Percentiles rank a stretch among this genome's conserved stretches.
Conservation (phyloP, 2,113 vertebrate species). For the Phrynosoma blainvillii region DNA sequence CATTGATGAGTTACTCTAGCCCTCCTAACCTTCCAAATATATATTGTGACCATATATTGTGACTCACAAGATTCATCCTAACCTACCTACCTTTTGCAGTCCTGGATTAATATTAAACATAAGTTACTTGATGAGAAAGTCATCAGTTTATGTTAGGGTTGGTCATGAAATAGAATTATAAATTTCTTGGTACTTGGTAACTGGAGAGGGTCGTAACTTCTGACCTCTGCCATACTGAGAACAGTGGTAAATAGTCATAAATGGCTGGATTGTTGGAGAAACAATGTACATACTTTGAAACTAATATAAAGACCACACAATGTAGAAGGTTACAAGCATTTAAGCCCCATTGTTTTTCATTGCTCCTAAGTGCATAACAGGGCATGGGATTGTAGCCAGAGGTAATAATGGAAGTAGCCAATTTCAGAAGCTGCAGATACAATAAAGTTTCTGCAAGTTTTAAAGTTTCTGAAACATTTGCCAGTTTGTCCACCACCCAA, state of each 20-base stretch:
- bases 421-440: slow-evolving; percentile 9
- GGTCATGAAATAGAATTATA: neutral
- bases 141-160: neutral
- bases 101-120: too few species aligned
- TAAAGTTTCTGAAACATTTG: neutral
- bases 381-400: slow-evolving; percentile 12
- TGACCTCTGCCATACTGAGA: neutral
- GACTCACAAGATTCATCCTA: too few species aligned
- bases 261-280: neutral
- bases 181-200: neutral
- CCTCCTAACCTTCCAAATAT: too few species aligned
- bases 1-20: too few species aligned
- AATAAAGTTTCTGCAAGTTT: slow-evolving; percentile 4
- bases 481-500: neutral
- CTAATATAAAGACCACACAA: neutral
- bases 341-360: slow-evolving; percentile 17
- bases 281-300: slow-evolving; percentile 1
- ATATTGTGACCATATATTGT: too few species aligned
- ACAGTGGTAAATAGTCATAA: neutral
- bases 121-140: too few species aligned
- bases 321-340: neutral
- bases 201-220: neutral
- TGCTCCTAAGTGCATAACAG: slow-evolving; percentile 8
- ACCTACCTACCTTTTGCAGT: too few species aligned
- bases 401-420: neutral